Evolutionary conservation across 2,797 vertebrate genomes (phyloP).

Genomic region (Echeneis naucrates): DNA sequence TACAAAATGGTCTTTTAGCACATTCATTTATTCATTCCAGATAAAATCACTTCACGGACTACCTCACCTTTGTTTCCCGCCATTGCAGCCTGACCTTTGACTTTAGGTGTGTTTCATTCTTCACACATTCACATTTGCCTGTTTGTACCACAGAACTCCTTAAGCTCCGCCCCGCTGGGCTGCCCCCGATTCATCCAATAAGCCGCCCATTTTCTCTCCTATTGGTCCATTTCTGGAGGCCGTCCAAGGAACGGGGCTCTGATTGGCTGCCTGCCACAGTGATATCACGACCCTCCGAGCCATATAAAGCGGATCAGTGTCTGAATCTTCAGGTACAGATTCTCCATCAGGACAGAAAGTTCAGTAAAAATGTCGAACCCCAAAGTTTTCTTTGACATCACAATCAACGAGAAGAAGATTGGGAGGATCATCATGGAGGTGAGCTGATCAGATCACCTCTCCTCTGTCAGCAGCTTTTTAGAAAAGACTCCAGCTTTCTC

Average conservation of each 20-base stretch:
- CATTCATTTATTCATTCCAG: too few relatives aligned
- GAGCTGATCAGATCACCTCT: too few relatives aligned
- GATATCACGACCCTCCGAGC: accelerated
- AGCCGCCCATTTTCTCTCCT: accelerated
- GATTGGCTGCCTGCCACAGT: slow-evolving; percentile 58
- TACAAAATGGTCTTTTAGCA: too few relatives aligned
- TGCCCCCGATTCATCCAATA: background rate
- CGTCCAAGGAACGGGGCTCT: accelerated
- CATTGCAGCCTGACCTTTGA: too few relatives aligned
- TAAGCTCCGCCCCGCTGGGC: background rate
- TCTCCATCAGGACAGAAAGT: too few relatives aligned
- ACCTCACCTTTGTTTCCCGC: too few relatives aligned
- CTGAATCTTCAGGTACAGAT: too few relatives aligned
- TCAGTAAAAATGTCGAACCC: slow-evolving; percentile 80
- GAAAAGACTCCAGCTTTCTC: too few relatives aligned
- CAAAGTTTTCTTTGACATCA: slow-evolving; percentile 89
- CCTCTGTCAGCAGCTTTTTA: too few relatives aligned
- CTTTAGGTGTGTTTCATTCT: background rate
- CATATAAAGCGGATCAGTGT: slow-evolving; percentile 4
- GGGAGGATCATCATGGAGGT: slow-evolving; percentile 92
- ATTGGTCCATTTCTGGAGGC: slow-evolving; percentile 38
- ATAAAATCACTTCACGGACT: too few relatives aligned
- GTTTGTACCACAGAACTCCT: background rate
- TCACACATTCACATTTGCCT: background rate
- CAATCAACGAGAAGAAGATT: slow-evolving; percentile 47